Evolutionary conservation across 2,797 vertebrate genomes (phyloP), one percentile per base, ranked within the genome.

Genomic region (Hydrophis major): DNA sequence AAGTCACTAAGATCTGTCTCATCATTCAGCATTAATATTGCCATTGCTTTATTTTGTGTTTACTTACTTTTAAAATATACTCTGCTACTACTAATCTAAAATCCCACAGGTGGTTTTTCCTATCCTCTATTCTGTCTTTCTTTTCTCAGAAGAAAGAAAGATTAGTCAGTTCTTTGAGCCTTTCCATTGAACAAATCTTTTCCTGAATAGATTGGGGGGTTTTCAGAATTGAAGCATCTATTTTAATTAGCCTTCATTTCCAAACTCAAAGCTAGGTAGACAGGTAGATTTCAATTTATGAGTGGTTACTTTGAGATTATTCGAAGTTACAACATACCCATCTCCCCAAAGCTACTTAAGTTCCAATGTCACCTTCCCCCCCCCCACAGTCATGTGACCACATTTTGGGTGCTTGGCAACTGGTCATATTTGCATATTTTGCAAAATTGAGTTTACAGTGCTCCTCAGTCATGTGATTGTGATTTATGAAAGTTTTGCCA

Each of bases 151-250:
- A 66, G 74, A 92, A 55, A 69, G 8, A 2, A 11, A 59, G 56
- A 6, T 16, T 61, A 61, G 13, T 32, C 66, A 61, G 28, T 90
- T 55, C 47, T 0, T 0, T 60, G 7, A 42, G 14, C 20, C 27
- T 89, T 63, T 14, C 56, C 55, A 57, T 22, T 10, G 37, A n/a
- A 37, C 18, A 25, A 88, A 37, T 74, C 6, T 74, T 74, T 74
- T 74, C 32, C 2, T 74, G 16, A 74, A 74, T 10, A 37, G n/a
- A 37, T 18, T 69, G 4, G 2, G 0, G 18, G 16, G 6, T 32
- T 20, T 37, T 16, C 69, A 74, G 20, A 74, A 6, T 20, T 74
- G 69, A 37, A 74, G 69, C 16, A 18, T 37, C 66, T 74, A 6
- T 74, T 74, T 74, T n/a, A 74, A 37, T 74, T 37, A 20, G 6